Base-by-base conservation (phyloP, 1,140 invertebrate species). In the Drosophila orena region DNA sequence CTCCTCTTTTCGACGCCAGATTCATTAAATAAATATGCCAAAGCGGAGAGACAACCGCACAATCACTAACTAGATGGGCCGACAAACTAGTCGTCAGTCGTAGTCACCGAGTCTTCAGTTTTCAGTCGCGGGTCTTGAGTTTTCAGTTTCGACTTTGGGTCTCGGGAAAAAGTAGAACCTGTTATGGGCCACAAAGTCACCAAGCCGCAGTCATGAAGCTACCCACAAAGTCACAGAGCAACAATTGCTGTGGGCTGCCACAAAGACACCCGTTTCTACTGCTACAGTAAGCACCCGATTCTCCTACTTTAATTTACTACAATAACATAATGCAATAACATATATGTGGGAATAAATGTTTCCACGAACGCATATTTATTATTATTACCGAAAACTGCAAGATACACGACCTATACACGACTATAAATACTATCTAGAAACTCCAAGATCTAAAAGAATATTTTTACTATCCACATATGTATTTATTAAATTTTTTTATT, bases 1-100 rank as follows among this genome's bases (percentile, higher is more conserved):
- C 60, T 17, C 22, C 53, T 69, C 66, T 47, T 24, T 17, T 27
- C 43, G n/a, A 57, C 47, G 54, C 46, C 38, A 84, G 73, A 89
- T 89, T 89, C 85, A 89, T 89, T 89, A 89, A 89, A 90, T 84
- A 89, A 89, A 89, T 78, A 90, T 90, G 73, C 73, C 77, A 90
- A 73, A 65, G 54, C 52, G 60, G 53, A 71, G 80, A 79, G 65
- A 88, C 77, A 86, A 68, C 69, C 69, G 73, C 76, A 42, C 66
- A 61, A 65, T 58, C 43, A 58, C 46, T 65, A 65, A 58, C 46
- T 65, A 65, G 64, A 35, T 64, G 49, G 66, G 50, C 66, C 64
- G 69, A 70, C 64, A 77, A 89, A 86, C 78, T 78, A 88, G 79
- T 83, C 47, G 69, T 37, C 66, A 8, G 30, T 30, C n/a, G 15